Evolutionary conservation across 2,888 invertebrate species (phyloP), one percentile per base, ranked within the genome.

Genomic region (Heteropelma amictum): DNA sequence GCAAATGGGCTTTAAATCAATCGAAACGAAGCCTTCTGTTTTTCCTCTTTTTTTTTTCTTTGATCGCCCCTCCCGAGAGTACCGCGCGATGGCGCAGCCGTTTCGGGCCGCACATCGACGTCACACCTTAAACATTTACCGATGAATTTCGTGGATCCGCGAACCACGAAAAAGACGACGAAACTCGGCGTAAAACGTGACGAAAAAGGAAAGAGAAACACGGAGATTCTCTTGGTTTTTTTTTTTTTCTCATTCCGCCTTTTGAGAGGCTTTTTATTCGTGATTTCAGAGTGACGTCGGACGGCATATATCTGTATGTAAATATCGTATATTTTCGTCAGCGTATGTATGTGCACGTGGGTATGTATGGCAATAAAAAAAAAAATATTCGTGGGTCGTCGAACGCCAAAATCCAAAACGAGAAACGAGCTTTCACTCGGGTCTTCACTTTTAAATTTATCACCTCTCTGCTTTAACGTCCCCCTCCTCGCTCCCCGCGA

Each of bases 51-150:
- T 33, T 28, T 17, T 6, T 53, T 21, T 54, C 7, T 14, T 17
- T 4, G n/a, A n/a, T n/a, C n/a, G n/a, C n/a, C n/a, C n/a, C n/a
- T n/a, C n/a, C n/a, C n/a, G n/a, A n/a, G n/a, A n/a, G n/a, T n/a
- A n/a, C n/a, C n/a, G n/a, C n/a, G n/a, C n/a, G n/a, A 28, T 33
- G 5, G 8, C 17, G 30, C 8, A n/a, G 4, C 28, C 10, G 6
- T 53, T 10, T 14, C 17, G 51, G 28, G 17, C 30, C 14, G 10
- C 51, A 10, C 19, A n/a, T 38, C n/a, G 54, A 84, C 83, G 83
- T 84, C 83, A 83, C 76, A 81, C 72, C 74, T 78, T 79, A 83
- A 84, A 83, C 80, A 83, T 84, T 85, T 81, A 56, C 81, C 73
- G 69, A 80, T 77, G 70, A 64, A 77, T 77, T 79, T 77, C 76